phyloP scores from a whole-genome alignment of 2,113 vertebrate species.

The Dasyornis broadbenti region DNA sequence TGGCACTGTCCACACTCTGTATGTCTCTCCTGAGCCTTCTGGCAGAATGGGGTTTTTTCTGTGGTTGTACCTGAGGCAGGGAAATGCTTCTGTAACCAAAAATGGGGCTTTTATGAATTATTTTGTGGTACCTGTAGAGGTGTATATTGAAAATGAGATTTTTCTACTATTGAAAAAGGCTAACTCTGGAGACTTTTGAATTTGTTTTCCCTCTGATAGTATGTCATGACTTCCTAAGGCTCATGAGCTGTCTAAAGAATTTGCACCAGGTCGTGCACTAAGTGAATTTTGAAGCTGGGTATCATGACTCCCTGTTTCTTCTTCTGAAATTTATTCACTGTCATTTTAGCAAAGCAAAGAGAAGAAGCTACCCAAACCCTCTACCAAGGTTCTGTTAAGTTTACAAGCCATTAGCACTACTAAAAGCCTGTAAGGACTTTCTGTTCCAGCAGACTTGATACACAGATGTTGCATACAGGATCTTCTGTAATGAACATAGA shows the following conservation, averaged over 20 bases:
- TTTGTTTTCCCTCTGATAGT: neutral
- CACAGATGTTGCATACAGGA: neutral
- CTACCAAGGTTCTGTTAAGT: neutral
- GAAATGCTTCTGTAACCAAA: neutral
- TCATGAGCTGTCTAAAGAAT: neutral
- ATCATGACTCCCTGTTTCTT: neutral
- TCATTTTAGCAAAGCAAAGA: neutral
- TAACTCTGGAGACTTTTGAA: neutral
- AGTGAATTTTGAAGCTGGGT: neutral
- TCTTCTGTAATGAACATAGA: neutral
- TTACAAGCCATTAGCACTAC: neutral
- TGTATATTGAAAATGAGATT: neutral
- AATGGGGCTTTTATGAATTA: neutral
- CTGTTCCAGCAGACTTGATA: neutral
- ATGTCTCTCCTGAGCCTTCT: neutral
- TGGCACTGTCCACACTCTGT: fast-evolving
- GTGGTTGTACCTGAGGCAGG: neutral
- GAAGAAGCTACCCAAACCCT: neutral
- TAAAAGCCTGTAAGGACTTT: neutral
- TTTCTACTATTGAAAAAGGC: neutral
- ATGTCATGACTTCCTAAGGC: neutral
- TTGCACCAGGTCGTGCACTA: neutral
- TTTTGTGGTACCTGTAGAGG: neutral
- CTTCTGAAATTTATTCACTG: neutral
- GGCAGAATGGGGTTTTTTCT: neutral